Evolutionary conservation across 1,140 invertebrate genomes (phyloP), one percentile per base, ranked within the genome.

Genomic region (Octopus sinensis): DNA sequence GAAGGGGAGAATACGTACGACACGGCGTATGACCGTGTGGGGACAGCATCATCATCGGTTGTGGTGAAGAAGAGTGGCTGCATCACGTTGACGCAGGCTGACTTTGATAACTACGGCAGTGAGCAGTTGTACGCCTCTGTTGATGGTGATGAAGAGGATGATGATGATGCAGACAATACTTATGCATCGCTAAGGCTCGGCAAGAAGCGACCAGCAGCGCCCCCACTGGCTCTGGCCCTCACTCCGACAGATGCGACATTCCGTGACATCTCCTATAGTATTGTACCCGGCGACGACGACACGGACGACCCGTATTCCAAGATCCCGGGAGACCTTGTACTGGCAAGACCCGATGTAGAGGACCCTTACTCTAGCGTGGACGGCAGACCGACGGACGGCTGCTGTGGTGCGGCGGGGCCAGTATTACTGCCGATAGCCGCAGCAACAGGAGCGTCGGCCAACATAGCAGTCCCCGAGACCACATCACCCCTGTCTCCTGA

Each of bases 71-170:
- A 73, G 5, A 73, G 68, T 17, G 68, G 68, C 9, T 73, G 68
- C 68, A 73, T 73, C 13, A 73, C 68, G 9, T n/a, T 73, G 17
- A 73, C 68, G 4, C 68, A 73, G 68, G 68, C 68, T 6, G 68
- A 73, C 68, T 73, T 73, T 13, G 30, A 53, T 1, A 52, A 77
- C 17, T 53, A 52, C 13, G 76, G 52, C 5, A 53, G 52, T 77
- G 76, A 77, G 76, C 76, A 77, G 43, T 51, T 77, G 17, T 77
- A 77, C 52, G 76, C 76, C 76, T 77, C 43, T 77, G 76, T 77
- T 43, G 76, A 77, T 43, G 76, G 52, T 51, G 76, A 77, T 23
- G 76, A 77, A 5, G 62, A 68, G 1, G n/a, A 12, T 68, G 12
- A 68, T 13, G 62, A 68, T 68, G 62, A 68, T 68, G 12, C 62